A percentile compares a stretch with the other conserved stretches of the same genome.
Conservation (phyloP, 1,140 invertebrate species). For the Bursaphelenchus mucronatus region DNA sequence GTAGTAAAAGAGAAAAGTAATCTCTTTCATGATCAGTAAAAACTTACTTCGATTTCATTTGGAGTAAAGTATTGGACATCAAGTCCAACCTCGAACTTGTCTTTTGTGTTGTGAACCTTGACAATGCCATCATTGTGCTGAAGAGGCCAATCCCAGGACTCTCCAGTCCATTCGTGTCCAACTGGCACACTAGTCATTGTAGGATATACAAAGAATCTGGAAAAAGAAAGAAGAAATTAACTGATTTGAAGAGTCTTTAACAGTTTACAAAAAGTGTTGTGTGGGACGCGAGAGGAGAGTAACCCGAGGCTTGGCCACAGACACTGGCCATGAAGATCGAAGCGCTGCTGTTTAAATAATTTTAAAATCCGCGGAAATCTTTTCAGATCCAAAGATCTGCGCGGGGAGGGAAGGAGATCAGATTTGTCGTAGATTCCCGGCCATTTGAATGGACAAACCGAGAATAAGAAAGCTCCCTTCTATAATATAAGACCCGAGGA, state of each 20-base stretch:
- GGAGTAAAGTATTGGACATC: conserved; percentile 57
- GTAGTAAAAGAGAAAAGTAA: neutral
- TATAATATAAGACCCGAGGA: conserved; percentile 8
- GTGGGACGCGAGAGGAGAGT: too few relatives aligned
- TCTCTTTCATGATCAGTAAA: conserved; percentile 8
- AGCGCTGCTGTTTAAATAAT: too few relatives aligned
- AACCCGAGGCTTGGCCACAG: too few relatives aligned
- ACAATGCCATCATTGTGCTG: conserved; percentile 47
- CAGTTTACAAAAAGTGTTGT: too few relatives aligned
- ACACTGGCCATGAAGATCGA: too few relatives aligned
- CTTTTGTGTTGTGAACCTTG: conserved; percentile 50
- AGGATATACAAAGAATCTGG: neutral
- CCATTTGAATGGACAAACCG: too few relatives aligned
- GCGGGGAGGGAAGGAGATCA: too few relatives aligned
- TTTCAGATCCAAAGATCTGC: too few relatives aligned
- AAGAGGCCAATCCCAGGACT: conserved; percentile 32
- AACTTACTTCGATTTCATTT: conserved; percentile 56
- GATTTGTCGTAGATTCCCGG: too few relatives aligned
- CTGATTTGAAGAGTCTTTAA: too few relatives aligned
- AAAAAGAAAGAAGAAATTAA: conserved; percentile 1
- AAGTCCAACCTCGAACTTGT: conserved; percentile 59
- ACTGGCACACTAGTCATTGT: conserved; percentile 7
- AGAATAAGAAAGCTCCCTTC: too few relatives aligned
- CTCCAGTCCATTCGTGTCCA: conserved; percentile 24
- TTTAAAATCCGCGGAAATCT: too few relatives aligned